Base-by-base conservation (phyloP, 1,140 invertebrate genomes). In the Galendromus occidentalis region DNA sequence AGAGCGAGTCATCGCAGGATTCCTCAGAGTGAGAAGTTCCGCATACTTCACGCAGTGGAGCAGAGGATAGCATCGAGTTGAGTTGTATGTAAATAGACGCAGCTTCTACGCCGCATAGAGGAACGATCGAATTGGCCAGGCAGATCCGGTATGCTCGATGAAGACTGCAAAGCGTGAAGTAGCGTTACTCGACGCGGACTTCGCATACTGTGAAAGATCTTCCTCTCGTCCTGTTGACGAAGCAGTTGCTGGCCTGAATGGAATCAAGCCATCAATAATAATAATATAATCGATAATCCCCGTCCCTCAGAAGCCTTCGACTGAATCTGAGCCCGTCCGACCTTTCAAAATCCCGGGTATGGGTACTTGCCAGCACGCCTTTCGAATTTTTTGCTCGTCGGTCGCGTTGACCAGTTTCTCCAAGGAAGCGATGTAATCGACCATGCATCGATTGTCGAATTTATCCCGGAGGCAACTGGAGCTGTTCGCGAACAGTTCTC, bases 11-110 rank as follows among this genome's bases (percentile, higher is more conserved):
- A 22, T 5, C 2, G 51, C 51, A 59, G 14, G 22, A 17, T 20
- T 59, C 51, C 25, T 59, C 51, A 22, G 51, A 25, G 51, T 59
- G 25, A 2, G 51, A 17, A 2, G 22, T 59, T 59, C 51, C 51
- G 25, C 51, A 59, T 1, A 59, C 20, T 9, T 59, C 14, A 5
- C 51, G 51, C 6, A 59, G n/a, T 25, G 51, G 51, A 6, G 51
- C 51, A 5, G 51, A 25, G 17, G 51, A 59, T 14, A 59, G 51
- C 51, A 59, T 59, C 22, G 51, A 59, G 33, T 59, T 59, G 51
- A 59, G 25, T 9, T 59, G 51, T 25, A 59, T 59, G 33, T 59
- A 59, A 22, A 1, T 9, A 18, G 51, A 59, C 1, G 51, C 51
- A 1, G 51, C 51, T 59, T 59, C 51, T n/a, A 59, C 51, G 9